A percentile compares a stretch with the other conserved stretches of the same genome.
Conservation (phyloP, 2,888 invertebrate species). For the Tetranychus piercei region DNA sequence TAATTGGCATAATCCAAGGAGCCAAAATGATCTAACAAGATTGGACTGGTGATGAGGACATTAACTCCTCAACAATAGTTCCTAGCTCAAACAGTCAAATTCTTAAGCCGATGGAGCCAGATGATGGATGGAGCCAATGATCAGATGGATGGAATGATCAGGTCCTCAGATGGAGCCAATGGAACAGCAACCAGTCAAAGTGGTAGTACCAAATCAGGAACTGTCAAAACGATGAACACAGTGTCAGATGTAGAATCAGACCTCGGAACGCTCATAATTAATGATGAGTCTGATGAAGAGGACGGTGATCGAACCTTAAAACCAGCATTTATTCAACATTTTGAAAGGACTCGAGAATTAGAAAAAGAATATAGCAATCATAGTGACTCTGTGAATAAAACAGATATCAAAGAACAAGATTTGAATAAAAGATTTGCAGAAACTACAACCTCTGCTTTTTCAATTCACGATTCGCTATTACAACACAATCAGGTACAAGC, state of each 20-base stretch:
- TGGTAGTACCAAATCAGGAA: constrained; percentile 5
- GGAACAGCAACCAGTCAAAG: neutral
- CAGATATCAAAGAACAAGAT: neutral
- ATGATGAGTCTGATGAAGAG: constrained; percentile 48
- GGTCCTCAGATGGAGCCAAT: constrained; percentile 3
- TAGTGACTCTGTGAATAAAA: neutral
- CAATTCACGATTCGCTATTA: neutral
- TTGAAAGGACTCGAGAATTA: constrained; percentile 16
- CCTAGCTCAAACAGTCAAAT: constrained; percentile 28
- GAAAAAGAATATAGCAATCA: neutral
- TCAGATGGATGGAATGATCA: constrained; percentile 72
- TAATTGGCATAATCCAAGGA: constrained; percentile 78
- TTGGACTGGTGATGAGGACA: constrained; percentile 38
- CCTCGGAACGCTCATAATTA: constrained; percentile 89
- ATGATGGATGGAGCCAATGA: no score
- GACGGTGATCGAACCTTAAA: constrained; percentile 37
- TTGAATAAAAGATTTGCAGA: neutral
- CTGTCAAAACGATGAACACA: constrained; percentile 8
- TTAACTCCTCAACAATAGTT: constrained; percentile 54
- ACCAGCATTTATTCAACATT: constrained; percentile 23
- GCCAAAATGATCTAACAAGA: constrained; percentile 54
- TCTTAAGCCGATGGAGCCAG: constrained; percentile 13
- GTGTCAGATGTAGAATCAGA: constrained; percentile 50
- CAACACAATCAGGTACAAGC: no score
- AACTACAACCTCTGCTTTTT: neutral